Percentiles rank a stretch among this genome's conserved stretches.
These are phyloP conservation scores for Megaceryle maxima DNA, from an alignment of 2,113 vertebrate genomes.

Conservation along the genomic window DNA sequence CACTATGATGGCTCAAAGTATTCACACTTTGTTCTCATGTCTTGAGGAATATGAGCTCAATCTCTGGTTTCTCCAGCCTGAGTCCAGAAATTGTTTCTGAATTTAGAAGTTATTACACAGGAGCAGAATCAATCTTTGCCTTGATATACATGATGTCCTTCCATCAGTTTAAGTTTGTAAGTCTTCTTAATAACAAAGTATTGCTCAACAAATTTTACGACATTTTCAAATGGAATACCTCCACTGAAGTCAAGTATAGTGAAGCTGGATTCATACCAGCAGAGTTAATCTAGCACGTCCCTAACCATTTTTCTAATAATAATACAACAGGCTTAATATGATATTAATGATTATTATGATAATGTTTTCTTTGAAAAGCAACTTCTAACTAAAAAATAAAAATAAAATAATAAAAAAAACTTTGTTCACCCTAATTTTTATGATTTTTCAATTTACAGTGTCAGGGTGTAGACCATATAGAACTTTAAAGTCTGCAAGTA, in stretches of 20 bases:
- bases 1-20: neutral
- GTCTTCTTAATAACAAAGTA: neutral
- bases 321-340: neutral
- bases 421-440: neutral
- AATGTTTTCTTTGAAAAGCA: neutral
- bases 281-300: neutral
- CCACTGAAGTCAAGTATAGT: neutral
- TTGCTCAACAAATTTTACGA: neutral
- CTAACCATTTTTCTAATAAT: neutral
- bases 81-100: neutral
- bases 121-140: neutral
- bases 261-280: neutral
- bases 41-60: neutral
- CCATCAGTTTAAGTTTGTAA: neutral
- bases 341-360: neutral
- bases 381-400: neutral
- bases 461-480: neutral
- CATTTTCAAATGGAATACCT: neutral
- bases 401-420: neutral
- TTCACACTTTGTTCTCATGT: neutral
- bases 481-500: neutral
- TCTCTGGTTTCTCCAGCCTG: neutral
- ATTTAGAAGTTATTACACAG: neutral
- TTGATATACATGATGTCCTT: neutral
- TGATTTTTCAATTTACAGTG: neutral